These are phyloP conservation scores for Myiotriccus ornatus DNA, from an alignment of 2,797 vertebrate species.

Conservation along the genomic window DNA sequence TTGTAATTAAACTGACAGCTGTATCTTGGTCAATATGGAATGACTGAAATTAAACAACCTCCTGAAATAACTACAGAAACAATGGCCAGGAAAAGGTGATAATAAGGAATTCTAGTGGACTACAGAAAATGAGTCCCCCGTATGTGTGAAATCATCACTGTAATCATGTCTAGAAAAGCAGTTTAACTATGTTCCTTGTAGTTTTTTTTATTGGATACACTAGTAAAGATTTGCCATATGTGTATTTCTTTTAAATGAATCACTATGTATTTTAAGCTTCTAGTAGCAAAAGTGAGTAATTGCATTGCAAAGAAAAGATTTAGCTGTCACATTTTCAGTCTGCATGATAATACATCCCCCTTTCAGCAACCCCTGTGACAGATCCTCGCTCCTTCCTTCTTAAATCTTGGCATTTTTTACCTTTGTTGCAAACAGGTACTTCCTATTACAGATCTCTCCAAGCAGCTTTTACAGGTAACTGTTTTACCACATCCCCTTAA, in stretches of 20 bases:
- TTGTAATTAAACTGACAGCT: neutral
- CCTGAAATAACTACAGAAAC: neutral
- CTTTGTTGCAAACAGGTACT: neutral
- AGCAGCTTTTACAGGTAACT: neutral
- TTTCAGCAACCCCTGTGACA: neutral
- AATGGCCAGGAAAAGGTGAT: neutral
- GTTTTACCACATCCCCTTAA: neutral
- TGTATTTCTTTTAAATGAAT: neutral
- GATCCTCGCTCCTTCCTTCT: neutral
- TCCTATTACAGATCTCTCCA: neutral
- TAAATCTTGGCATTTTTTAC: neutral
- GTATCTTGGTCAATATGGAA: neutral
- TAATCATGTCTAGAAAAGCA: neutral
- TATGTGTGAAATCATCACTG: neutral
- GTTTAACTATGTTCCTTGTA: neutral
- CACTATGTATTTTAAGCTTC: neutral
- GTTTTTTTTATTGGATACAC: neutral
- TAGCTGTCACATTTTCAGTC: neutral
- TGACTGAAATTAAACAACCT: neutral
- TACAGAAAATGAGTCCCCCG: neutral
- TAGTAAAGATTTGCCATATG: neutral
- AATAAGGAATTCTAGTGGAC: neutral
- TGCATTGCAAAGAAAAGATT: neutral
- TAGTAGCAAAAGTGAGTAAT: neutral
- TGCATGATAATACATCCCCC: neutral